phyloP scores from a whole-genome alignment of 2,797 vertebrate genomes.

The Nyctibius grandis region DNA sequence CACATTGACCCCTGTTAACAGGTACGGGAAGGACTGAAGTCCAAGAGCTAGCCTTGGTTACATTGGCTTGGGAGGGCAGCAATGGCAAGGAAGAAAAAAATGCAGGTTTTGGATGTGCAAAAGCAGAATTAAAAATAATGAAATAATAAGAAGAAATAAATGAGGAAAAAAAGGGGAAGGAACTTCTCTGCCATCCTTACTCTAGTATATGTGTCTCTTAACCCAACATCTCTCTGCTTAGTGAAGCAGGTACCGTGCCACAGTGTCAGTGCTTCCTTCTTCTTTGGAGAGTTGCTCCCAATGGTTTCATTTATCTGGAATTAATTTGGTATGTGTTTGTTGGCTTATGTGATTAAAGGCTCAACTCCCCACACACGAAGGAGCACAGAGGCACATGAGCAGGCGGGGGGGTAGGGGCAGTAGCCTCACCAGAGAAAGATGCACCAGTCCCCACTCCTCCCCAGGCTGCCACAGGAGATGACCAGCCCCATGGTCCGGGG shows the following conservation, averaged over 20 bases:
- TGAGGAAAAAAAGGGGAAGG: neutral
- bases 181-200: neutral
- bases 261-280: neutral
- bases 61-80: neutral
- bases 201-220: neutral
- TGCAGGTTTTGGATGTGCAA: neutral
- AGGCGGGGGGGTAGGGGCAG: neutral
- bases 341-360: neutral
- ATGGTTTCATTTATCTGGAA: neutral
- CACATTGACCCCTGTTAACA: neutral
- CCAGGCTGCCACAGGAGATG: neutral
- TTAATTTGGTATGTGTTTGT: neutral
- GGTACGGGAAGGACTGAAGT: neutral
- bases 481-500: neutral
- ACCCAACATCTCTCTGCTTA: neutral
- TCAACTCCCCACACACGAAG: neutral
- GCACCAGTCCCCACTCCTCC: fast-evolving
- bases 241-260: neutral
- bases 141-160: neutral
- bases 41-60: neutral
- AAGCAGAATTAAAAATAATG: neutral
- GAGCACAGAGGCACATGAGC: neutral
- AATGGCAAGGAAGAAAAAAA: neutral
- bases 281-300: neutral
- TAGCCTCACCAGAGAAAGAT: neutral